Conservation (phyloP, 2,888 invertebrate species). For the Melinopterus prodromus region DNA sequence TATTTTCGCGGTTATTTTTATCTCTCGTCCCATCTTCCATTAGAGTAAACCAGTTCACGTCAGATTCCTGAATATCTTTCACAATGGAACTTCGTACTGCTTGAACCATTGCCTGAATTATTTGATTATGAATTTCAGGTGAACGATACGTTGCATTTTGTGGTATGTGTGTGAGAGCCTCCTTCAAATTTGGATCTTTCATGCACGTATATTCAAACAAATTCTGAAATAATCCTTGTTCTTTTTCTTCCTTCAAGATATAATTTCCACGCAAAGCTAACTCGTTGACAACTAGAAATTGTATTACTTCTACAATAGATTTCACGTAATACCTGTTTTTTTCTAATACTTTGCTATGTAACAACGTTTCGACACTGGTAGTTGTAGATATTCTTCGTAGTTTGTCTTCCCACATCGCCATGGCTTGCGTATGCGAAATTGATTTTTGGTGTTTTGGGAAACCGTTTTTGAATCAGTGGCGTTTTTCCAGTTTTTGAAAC, state of each 20-base stretch:
- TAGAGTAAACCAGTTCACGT: constrained; percentile 33
- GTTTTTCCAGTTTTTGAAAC: not conserved
- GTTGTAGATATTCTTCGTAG: not conserved
- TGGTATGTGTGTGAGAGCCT: constrained; percentile 13
- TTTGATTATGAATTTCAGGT: constrained; percentile 34
- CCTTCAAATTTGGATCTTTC: constrained; percentile 18
- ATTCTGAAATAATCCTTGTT: constrained; percentile 21
- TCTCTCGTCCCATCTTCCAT: constrained; percentile 35
- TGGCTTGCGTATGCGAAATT: not conserved
- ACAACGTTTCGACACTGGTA: not conserved
- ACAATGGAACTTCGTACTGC: constrained; percentile 29
- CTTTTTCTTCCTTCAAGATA: constrained; percentile 6
- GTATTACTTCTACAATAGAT: not conserved
- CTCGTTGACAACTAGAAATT: not conserved
- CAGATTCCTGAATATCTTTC: constrained; percentile 29
- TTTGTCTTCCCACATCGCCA: not conserved
- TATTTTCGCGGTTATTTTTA: constrained; percentile 35
- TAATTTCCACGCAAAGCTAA: constrained; percentile 4
- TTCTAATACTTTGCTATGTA: not conserved
- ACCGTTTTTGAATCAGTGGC: not conserved
- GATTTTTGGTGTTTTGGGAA: not conserved
- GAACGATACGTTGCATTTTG: constrained; percentile 31
- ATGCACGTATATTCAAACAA: constrained; percentile 18
- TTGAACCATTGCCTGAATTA: constrained; percentile 34
- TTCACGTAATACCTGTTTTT: constrained; percentile 4